phyloP scores from a whole-genome alignment of 2,797 vertebrate genomes.

The Prionace glauca region DNA sequence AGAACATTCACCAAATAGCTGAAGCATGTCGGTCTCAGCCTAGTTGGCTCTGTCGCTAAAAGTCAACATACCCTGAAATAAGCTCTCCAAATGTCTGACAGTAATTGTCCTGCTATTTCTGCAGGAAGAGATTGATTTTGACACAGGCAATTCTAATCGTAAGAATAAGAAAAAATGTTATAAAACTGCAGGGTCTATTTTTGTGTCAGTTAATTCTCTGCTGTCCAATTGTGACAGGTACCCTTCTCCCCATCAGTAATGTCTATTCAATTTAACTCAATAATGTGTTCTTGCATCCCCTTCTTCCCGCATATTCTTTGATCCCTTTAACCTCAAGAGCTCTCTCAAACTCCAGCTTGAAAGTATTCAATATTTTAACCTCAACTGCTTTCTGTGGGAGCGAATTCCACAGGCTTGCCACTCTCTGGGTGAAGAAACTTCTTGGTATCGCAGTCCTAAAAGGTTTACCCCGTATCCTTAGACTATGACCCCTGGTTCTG shows the following conservation, averaged over 20 bases:
- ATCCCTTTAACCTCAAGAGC: too few relatives aligned
- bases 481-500: too few relatives aligned
- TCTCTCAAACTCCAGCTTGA: too few relatives aligned
- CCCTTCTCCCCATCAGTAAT: background rate
- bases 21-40: background rate
- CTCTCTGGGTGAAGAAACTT: too few relatives aligned
- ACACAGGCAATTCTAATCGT: background rate
- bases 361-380: too few relatives aligned
- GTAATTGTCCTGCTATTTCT: background rate
- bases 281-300: too few relatives aligned
- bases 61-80: background rate
- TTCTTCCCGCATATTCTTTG: too few relatives aligned
- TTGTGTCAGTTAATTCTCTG: too few relatives aligned
- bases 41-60: background rate
- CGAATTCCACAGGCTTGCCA: too few relatives aligned
- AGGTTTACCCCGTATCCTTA: too few relatives aligned
- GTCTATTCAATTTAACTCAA: background rate
- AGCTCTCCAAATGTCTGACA: background rate
- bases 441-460: too few relatives aligned
- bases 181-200: background rate
- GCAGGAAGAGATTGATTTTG: background rate
- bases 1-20: background rate
- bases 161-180: background rate
- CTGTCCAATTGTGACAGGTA: background rate
- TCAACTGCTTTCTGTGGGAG: too few relatives aligned